Evolutionary conservation across 2,113 vertebrate genomes (phyloP), one percentile per base, ranked within the genome.

Genomic region (Micronycteris hirsuta): DNA sequence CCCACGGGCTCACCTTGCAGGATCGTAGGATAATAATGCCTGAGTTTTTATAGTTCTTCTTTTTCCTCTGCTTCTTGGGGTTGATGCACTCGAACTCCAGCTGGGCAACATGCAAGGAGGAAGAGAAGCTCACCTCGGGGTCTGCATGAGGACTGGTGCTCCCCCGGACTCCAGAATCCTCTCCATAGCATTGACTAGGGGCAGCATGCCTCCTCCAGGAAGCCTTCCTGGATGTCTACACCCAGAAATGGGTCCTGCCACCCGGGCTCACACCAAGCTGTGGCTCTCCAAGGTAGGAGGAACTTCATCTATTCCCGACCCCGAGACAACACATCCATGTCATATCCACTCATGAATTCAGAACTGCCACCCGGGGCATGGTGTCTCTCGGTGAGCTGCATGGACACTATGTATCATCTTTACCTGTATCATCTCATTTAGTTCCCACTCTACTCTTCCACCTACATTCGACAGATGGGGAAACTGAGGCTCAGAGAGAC

Each of bases 41-140:
- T 1, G 99, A 99, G 96, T 99, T 99, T 97, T 99, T 99, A 91
- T 99, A 99, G 92, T 98, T 99, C 97, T 99, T 99, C 97, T 99
- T 99, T 98, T 99, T 99, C 98, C 99, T 99, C 97, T 99, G 99
- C 97, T 99, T 99, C 98, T 99, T 99, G 95, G 99, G 99, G 97
- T 99, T 99, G 97, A 99, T 99, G 97, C 99, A 99, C 97, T 99
- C 99, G 20, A 99, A 99, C 97, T 99, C 99, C 12, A 99, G 98
- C 99, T 99, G 98, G 16, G n/a, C 94, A 95, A 58, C 74, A 26
- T 43, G 0, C 65, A 36, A 86, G 26, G 33, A 87, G 80, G 81
- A 71, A 94, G 6, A 45, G 22, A 31, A 63, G 73, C 16, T 96
- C 49, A 36, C 45, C 22, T 4, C 8, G 3, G 58, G 41, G 43